Percentiles rank a stretch among this genome's conserved stretches.
Conservation (phyloP, 1,140 invertebrate genomes). For the Drosophila bocqueti region DNA sequence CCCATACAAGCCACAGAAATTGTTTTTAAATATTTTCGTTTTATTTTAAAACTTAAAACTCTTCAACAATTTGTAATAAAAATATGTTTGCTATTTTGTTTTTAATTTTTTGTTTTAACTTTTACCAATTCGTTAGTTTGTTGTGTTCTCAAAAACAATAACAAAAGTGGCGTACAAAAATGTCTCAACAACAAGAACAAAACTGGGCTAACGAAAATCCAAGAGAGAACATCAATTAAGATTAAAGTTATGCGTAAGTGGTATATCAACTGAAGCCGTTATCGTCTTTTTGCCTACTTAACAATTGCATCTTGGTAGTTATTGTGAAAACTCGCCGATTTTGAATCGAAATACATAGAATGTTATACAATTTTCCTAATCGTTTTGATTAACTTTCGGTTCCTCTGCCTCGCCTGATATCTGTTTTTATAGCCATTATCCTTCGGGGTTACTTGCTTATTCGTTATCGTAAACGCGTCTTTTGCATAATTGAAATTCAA, state of each 20-base stretch:
- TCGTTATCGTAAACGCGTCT: constrained; percentile 34
- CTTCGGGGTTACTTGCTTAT: constrained; percentile 48
- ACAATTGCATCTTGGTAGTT: constrained; percentile 57
- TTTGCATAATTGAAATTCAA: constrained; percentile 72
- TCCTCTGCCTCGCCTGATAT: constrained; percentile 57
- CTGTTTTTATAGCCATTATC: constrained; percentile 51
- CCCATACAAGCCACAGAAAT: not conserved
- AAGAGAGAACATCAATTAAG: constrained; percentile 27
- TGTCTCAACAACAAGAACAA: constrained; percentile 46
- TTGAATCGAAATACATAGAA: constrained; percentile 27
- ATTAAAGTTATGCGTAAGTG: constrained; percentile 28
- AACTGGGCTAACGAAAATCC: constrained; percentile 36
- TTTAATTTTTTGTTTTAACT: constrained; percentile 28
- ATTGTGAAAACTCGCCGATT: constrained; percentile 6
- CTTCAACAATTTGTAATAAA: constrained; percentile 76
- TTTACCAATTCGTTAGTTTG: constrained; percentile 45
- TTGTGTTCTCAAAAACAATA: constrained; percentile 41
- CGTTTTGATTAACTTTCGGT: constrained; percentile 69
- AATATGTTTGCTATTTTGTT: constrained; percentile 46
- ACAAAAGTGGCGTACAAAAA: constrained; percentile 53
- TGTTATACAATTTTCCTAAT: constrained; percentile 69
- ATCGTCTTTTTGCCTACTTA: constrained; percentile 53
- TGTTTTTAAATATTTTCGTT: constrained; percentile 17
- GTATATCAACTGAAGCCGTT: constrained; percentile 58
- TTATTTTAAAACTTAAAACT: constrained; percentile 63